phyloP scores from a whole-genome alignment of 2,888 invertebrate genomes.

The Napeogenes sylphis region DNA sequence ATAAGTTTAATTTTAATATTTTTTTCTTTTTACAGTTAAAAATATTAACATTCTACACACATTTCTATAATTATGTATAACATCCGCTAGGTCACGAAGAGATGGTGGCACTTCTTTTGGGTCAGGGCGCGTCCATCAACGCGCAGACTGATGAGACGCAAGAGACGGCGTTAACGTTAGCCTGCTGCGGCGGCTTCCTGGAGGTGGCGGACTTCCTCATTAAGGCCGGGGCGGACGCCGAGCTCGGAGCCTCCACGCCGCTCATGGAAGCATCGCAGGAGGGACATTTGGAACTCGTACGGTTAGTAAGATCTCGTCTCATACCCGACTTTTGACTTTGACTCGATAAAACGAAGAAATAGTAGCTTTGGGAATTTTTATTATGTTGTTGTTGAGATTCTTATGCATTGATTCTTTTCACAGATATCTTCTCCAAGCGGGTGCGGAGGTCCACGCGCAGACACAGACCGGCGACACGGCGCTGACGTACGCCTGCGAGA shows the following conservation, averaged over 20 bases:
- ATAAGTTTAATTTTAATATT: too few relatives aligned
- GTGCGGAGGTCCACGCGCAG: conserved; percentile 94
- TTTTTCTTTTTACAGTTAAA: too few relatives aligned
- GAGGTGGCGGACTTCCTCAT: conserved; percentile 95
- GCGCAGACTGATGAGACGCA: conserved; percentile 99
- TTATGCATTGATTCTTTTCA: background rate
- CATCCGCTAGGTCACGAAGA: conserved; percentile 89
- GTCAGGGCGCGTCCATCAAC: conserved; percentile 97
- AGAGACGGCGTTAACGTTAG: conserved; percentile 95
- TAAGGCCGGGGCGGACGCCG: conserved; percentile 95
- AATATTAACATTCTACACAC: conserved; percentile 1
- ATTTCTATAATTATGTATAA: too few relatives aligned
- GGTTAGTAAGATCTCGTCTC: conserved; percentile 47
- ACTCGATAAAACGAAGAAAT: too few relatives aligned
- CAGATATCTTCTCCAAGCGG: conserved; percentile 86
- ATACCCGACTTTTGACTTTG: background rate
- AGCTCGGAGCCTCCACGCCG: conserved; percentile 97
- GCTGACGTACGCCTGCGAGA: conserved; percentile 98
- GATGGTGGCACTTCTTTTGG: conserved; percentile 95
- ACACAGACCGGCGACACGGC: conserved; percentile 98
- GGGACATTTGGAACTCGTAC: conserved; percentile 95
- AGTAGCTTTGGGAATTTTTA: background rate
- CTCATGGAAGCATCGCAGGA: conserved; percentile 99
- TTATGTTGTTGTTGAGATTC: background rate
- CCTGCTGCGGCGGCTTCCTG: conserved; percentile 96